Percentiles rank a stretch among this genome's conserved stretches.
phyloP scores from a whole-genome alignment of 2,113 vertebrate species.

The Sturnus vulgaris region DNA sequence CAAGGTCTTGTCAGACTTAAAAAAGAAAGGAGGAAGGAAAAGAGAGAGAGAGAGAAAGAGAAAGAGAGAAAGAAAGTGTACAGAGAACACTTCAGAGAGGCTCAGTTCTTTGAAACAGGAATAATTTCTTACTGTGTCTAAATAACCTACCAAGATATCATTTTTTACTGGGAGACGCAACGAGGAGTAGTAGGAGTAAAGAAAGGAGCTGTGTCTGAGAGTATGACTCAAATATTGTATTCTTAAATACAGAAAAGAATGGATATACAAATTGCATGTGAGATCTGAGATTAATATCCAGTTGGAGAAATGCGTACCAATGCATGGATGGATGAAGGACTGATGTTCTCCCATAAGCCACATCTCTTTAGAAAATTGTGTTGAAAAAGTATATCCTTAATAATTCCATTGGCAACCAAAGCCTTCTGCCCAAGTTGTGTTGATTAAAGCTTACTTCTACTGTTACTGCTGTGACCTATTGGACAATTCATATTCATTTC shows the following conservation, averaged over 20 bases:
- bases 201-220: neutral
- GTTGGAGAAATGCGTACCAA: neutral
- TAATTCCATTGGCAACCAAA: neutral
- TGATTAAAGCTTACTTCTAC: neutral
- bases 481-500: neutral
- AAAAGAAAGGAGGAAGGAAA: too few species aligned
- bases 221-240: neutral
- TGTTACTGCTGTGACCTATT: neutral
- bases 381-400: neutral
- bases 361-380: neutral
- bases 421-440: neutral
- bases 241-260: neutral
- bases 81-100: neutral
- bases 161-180: neutral
- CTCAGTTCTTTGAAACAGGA: neutral
- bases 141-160: neutral
- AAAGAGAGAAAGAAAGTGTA: too few species aligned
- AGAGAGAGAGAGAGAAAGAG: neutral
- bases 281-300: neutral
- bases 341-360: neutral
- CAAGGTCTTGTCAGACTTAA: neutral
- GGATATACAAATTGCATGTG: neutral
- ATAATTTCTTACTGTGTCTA: neutral
- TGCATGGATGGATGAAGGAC: neutral
- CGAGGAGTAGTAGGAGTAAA: neutral